Conservation (phyloP, 2,797 vertebrate genomes). For the Chrysocyon brachyurus region DNA sequence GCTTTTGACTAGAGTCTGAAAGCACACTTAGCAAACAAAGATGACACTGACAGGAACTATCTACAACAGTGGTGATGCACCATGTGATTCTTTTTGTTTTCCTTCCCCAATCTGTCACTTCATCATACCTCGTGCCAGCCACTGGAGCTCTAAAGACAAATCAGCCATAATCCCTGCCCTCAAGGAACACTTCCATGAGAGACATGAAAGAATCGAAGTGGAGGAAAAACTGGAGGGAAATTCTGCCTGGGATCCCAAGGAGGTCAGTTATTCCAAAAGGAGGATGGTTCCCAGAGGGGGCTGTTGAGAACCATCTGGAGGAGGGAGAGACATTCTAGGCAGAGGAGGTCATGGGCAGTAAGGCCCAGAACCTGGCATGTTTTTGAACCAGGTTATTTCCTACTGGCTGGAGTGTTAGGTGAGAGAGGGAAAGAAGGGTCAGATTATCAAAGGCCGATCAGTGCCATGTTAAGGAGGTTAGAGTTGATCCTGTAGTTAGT, state of each 20-base stretch:
- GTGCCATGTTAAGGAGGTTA: neutral
- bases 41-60: slow-evolving; percentile 34
- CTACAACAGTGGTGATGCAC: neutral
- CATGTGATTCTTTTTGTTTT: slow-evolving; percentile 15
- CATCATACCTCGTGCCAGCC: neutral
- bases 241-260: neutral
- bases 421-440: neutral
- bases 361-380: neutral
- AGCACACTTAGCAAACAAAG: slow-evolving; percentile 59
- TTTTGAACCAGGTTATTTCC: neutral
- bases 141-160: neutral
- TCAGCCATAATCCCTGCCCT: neutral
- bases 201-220: neutral
- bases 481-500: neutral
- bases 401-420: neutral
- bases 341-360: neutral
- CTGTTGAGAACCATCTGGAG: neutral
- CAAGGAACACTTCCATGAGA: neutral
- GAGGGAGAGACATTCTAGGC: neutral
- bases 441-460: neutral
- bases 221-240: neutral
- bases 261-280: neutral
- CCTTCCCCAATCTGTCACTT: neutral
- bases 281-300: neutral
- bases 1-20: slow-evolving; percentile 32